phyloP scores from a whole-genome alignment of 1,140 invertebrate species.

The Dermatophagoides farinae region DNA sequence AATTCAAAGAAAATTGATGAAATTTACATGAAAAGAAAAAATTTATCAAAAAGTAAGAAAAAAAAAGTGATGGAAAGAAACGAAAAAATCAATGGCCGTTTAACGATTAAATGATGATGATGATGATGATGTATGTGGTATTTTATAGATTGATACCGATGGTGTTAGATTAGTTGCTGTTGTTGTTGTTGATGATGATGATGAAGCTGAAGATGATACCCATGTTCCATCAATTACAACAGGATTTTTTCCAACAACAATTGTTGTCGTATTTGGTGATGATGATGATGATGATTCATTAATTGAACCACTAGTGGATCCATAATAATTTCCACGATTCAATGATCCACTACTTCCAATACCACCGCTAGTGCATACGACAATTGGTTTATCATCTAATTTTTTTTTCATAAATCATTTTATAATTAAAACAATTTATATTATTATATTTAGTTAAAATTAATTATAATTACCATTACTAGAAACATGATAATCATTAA shows the following conservation, averaged over 20 bases:
- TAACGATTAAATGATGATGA: background rate
- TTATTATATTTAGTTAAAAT: no score
- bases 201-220: background rate
- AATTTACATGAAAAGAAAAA: no score
- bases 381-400: background rate
- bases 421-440: no score
- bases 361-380: background rate
- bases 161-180: background rate
- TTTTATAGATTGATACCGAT: background rate
- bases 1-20: no score
- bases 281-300: background rate
- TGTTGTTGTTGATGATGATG: background rate
- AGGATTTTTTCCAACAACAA: background rate
- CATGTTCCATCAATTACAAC: background rate
- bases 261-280: background rate
- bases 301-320: background rate
- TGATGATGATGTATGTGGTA: background rate
- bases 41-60: no score
- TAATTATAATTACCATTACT: no score
- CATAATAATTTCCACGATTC: background rate
- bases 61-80: background rate
- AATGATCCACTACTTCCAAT: background rate
- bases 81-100: background rate
- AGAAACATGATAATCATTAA: background rate
- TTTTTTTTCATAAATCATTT: no score